phyloP scores from a whole-genome alignment of 2,888 invertebrate species.

The Athrips mouffetella region DNA sequence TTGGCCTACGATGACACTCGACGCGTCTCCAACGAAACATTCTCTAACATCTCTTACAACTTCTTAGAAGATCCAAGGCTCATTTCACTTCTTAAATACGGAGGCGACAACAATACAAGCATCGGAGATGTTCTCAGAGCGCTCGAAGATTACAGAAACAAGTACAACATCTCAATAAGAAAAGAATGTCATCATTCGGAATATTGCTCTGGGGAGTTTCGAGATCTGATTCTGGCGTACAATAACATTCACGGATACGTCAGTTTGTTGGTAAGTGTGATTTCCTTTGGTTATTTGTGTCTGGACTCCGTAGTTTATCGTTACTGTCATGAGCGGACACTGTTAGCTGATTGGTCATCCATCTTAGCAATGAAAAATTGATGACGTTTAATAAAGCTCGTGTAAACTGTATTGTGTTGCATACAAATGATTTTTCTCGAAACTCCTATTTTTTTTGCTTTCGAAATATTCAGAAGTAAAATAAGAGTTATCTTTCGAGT shows the following conservation, averaged over 20 bases:
- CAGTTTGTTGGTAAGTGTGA: conserved; percentile 84
- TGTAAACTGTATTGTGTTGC: too few relatives aligned
- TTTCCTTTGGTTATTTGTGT: not conserved
- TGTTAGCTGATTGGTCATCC: too few relatives aligned
- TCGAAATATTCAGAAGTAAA: too few relatives aligned
- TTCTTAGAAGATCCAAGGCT: conserved; percentile 56
- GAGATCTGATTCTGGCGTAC: conserved; percentile 81
- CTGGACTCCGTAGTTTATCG: too few relatives aligned
- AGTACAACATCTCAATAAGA: conserved; percentile 57
- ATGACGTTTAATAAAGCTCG: too few relatives aligned
- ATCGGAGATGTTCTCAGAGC: conserved; percentile 58
- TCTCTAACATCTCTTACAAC: conserved; percentile 39
- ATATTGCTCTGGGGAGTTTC: conserved; percentile 80
- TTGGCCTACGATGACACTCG: conserved; percentile 52
- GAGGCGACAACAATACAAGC: conserved; percentile 47
- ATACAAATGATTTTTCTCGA: too few relatives aligned
- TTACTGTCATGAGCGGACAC: too few relatives aligned
- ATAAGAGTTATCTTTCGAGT: too few relatives aligned
- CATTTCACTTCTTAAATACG: conserved; percentile 51
- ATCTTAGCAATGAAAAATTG: too few relatives aligned
- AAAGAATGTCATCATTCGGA: conserved; percentile 61
- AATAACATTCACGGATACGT: conserved; percentile 89
- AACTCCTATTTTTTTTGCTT: too few relatives aligned
- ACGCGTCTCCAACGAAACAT: conserved; percentile 30
- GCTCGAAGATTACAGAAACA: conserved; percentile 55